A percentile compares a stretch with the other conserved stretches of the same genome.
phyloP scores from a whole-genome alignment of 2,113 vertebrate species.

The Protobothrops mucrosquamatus region DNA sequence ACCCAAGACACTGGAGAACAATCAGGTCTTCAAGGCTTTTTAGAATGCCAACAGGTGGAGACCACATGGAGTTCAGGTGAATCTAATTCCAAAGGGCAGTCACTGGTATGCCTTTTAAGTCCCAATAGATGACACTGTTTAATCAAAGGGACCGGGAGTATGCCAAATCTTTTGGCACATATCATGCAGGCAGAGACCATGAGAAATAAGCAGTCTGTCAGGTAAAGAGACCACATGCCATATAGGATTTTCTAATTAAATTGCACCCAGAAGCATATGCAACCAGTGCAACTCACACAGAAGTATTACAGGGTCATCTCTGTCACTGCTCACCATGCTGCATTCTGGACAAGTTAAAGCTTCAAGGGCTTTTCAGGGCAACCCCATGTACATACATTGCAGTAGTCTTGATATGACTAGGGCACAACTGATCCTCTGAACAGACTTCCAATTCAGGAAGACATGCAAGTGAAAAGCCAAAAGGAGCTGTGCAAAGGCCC shows the following conservation, averaged over 20 bases:
- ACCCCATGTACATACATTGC: background rate
- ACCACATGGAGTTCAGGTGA: background rate
- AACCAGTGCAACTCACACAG: background rate
- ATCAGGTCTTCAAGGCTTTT: background rate
- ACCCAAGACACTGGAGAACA: background rate
- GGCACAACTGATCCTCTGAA: background rate
- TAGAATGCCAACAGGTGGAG: background rate
- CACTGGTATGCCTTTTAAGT: background rate
- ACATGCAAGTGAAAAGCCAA: background rate
- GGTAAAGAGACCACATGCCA: background rate
- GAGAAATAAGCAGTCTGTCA: background rate
- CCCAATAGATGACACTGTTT: background rate
- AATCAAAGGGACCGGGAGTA: background rate
- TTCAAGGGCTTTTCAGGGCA: background rate
- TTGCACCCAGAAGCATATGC: background rate
- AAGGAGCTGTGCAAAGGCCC: background rate
- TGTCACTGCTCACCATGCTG: background rate
- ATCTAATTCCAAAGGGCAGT: background rate
- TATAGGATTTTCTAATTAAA: background rate
- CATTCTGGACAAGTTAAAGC: background rate
- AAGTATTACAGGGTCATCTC: background rate
- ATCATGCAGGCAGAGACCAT: background rate
- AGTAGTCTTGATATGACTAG: background rate
- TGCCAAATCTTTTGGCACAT: background rate
- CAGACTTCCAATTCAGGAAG: background rate